These are phyloP conservation scores for Plagodis dolabraria DNA, from an alignment of 2,888 invertebrate species.

Conservation along the genomic window DNA sequence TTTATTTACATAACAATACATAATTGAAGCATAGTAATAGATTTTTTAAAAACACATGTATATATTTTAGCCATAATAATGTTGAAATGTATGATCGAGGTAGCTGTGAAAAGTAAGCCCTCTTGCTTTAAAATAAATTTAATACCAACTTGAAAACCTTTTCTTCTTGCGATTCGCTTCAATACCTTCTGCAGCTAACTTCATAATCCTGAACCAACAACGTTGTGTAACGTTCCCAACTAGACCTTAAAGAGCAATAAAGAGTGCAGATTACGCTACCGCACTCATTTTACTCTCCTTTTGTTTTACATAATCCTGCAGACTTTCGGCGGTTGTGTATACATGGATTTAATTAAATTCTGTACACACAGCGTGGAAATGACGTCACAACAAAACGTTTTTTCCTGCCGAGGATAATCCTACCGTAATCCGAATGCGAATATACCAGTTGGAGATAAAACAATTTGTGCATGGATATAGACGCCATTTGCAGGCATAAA, in stretches of 20 bases:
- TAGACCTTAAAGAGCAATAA: conserved; percentile 8
- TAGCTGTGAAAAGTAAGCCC: too few species aligned
- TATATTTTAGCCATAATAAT: too few species aligned
- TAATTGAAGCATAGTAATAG: too few species aligned
- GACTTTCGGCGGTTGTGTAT: conserved; percentile 34
- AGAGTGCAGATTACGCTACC: conserved; percentile 15
- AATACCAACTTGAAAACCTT: too few species aligned
- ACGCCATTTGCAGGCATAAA: too few species aligned
- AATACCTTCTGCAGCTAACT: neutral
- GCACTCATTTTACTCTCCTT: conserved; percentile 30
- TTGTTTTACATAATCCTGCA: conserved; percentile 34
- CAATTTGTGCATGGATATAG: conserved; percentile 7
- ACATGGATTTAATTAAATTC: conserved; percentile 56
- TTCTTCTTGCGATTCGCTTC: too few species aligned
- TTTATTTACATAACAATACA: too few species aligned
- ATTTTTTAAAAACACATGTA: too few species aligned
- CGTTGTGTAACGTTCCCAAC: neutral
- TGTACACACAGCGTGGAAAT: conserved; percentile 41
- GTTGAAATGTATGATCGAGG: too few species aligned
- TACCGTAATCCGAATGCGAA: conserved; percentile 12
- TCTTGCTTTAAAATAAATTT: too few species aligned
- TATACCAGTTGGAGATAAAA: conserved; percentile 10
- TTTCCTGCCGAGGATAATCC: conserved; percentile 35
- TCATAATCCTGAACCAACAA: neutral
- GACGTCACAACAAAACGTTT: conserved; percentile 46